A percentile compares a stretch with the other conserved stretches of the same genome.
Conservation (phyloP, 1,140 invertebrate species). For the Micrasema minimum region DNA sequence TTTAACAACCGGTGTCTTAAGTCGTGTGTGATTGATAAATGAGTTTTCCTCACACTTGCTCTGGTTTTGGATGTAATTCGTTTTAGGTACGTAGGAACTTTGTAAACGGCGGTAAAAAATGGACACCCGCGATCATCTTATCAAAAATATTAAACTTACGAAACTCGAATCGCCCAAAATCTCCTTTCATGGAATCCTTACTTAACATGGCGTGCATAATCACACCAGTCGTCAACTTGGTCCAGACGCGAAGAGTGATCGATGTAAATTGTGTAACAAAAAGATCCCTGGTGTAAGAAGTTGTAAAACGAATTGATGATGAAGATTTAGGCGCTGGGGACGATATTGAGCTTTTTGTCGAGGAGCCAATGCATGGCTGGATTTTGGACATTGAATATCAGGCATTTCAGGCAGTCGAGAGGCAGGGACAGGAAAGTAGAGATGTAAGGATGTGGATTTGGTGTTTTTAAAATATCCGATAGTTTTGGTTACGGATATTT, state of each 20-base stretch:
- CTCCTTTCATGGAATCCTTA: slow-evolving; percentile 28
- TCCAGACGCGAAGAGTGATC: neutral
- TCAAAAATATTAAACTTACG: slow-evolving; percentile 21
- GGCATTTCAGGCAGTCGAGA: slow-evolving; percentile 2
- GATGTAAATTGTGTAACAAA: neutral
- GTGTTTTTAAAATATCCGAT: too few species aligned
- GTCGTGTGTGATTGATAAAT: too few species aligned
- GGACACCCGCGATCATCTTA: slow-evolving; percentile 12
- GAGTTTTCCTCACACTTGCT: too few species aligned
- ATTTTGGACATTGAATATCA: neutral
- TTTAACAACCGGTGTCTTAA: too few species aligned
- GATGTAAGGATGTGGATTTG: too few species aligned
- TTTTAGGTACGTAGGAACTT: too few species aligned
- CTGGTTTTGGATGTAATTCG: too few species aligned
- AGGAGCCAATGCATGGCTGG: neutral
- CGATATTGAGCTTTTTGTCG: neutral
- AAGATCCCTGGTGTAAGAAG: neutral
- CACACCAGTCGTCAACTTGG: slow-evolving; percentile 8
- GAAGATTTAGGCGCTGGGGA: neutral
- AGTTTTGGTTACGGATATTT: too few species aligned
- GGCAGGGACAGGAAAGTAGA: too few species aligned
- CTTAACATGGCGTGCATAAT: slow-evolving; percentile 31
- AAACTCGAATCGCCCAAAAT: slow-evolving; percentile 15
- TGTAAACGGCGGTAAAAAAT: neutral
- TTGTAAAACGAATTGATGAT: neutral